Base-by-base conservation (phyloP, 2,113 vertebrate species). In the Tyto alba region DNA sequence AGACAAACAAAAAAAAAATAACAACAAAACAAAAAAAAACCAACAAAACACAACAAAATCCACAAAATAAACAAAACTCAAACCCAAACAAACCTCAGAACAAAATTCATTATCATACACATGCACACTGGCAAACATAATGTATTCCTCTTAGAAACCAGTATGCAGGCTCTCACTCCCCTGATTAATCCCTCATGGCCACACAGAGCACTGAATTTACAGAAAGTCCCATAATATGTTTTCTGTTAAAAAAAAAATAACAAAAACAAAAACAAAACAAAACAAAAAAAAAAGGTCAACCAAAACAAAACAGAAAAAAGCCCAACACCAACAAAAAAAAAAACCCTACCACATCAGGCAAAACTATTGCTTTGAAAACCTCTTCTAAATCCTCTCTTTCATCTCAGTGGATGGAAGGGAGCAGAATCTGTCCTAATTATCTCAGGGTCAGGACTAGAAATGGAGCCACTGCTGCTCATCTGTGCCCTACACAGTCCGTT, bases 401-500 rank as follows among this genome's bases (percentile, higher is more conserved):
- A 45, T 71, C 50, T 62, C 40, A 69, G 63, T 3, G 5, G 55
- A 52, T 52, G 30, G 27, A 93, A 81, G 2, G 25, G 21, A 90
- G 45, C 13, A 60, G 53, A 5, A 85, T 86, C 36, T 66, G 56
- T 75, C 83, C 64, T 78, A 92, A 93, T 88, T 89, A 95, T 52
- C 60, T 88, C 18, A 41, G 52, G 64, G 64, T 86, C 73, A 84
- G 66, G 67, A 55, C 25, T 20, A 69, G 78, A 85, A 90, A 90
- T 9, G 13, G 67, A 94, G 57, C 21, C 3, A 10, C 30, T 55
- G 50, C 45, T 93, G 45, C n/a, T 56, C 71, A 62, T 64, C 57
- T 74, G 43, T 93, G 32, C 34, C 73, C 36, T 47, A 92, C 64
- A 79, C 29, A 26, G 55, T 27, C 34, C 38, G 63, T 82, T 86